A percentile compares a stretch with the other conserved stretches of the same genome.
phyloP scores from a whole-genome alignment of 2,888 invertebrate species.

The Tetranychus truncatus region DNA sequence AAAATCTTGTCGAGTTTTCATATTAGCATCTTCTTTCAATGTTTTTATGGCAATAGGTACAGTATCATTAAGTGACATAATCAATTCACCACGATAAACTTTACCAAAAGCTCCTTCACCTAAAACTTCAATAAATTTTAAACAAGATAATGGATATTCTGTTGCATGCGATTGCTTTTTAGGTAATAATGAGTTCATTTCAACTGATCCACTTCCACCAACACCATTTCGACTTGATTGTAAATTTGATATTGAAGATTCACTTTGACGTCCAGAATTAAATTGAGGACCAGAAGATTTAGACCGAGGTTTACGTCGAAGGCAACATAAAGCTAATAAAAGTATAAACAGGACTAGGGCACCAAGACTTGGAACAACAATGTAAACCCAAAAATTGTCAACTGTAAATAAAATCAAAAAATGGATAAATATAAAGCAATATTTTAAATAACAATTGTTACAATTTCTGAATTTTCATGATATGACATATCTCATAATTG shows the following conservation, averaged over 20 bases:
- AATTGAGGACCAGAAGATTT: conserved; percentile 27
- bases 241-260: neutral
- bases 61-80: conserved; percentile 32
- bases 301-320: conserved; percentile 29
- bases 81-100: conserved; percentile 46
- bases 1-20: conserved; percentile 58
- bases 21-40: conserved; percentile 53
- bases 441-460: neutral
- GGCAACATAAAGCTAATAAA: conserved; percentile 27
- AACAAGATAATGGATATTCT: conserved; percentile 51
- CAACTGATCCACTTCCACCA: conserved; percentile 40
- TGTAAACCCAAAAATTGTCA: conserved; percentile 61
- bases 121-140: conserved; percentile 61
- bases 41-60: conserved; percentile 56
- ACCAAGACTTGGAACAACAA: conserved; percentile 41
- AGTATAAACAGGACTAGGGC: conserved; percentile 29
- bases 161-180: conserved; percentile 43
- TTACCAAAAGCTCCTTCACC: conserved; percentile 95
- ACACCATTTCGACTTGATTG: neutral
- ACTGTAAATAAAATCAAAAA: conserved; percentile 35
- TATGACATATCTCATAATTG: no score
- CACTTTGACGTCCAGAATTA: neutral
- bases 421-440: neutral
- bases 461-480: neutral
- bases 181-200: conserved; percentile 55